Evolutionary conservation across 2,113 vertebrate genomes (phyloP).

Genomic region (Nymphicus hollandicus): DNA sequence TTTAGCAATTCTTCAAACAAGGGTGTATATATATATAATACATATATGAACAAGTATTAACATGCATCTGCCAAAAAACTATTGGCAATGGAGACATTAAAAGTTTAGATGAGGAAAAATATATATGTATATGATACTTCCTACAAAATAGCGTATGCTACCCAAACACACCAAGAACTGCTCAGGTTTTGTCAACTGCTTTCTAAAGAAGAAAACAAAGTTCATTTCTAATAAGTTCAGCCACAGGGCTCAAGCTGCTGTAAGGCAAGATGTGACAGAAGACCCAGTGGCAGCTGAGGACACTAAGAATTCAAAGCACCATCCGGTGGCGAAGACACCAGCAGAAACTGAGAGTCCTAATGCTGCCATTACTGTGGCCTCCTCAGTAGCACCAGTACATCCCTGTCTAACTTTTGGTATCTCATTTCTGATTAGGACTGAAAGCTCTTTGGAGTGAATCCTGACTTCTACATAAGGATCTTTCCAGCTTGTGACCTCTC

Average conservation of each 20-base stretch:
- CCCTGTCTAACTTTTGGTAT: not conserved
- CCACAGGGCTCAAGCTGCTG: not conserved
- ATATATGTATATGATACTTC: not conserved
- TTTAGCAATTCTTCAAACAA: not conserved
- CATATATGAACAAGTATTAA: not conserved
- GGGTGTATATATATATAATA: not conserved
- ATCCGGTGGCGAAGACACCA: not conserved
- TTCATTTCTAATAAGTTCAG: not conserved
- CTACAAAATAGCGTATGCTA: not conserved
- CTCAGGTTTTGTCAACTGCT: not conserved
- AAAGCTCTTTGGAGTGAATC: not conserved
- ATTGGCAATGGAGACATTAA: not conserved
- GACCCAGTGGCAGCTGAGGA: not conserved
- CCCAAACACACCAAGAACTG: not conserved
- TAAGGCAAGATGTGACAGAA: not conserved
- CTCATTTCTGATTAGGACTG: not conserved
- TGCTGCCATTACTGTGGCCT: not conserved
- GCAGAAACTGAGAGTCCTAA: not conserved
- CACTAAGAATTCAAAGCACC: not conserved
- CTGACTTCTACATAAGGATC: rapidly evolving
- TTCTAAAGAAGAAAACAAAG: not conserved
- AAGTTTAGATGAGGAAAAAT: not conserved
- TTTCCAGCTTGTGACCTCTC: not conserved
- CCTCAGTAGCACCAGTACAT: not conserved
- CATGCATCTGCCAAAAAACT: not conserved